Percentiles rank a stretch among this genome's conserved stretches.
Conservation (phyloP, 2,888 invertebrate species). For the Oscheius sp. region DNA sequence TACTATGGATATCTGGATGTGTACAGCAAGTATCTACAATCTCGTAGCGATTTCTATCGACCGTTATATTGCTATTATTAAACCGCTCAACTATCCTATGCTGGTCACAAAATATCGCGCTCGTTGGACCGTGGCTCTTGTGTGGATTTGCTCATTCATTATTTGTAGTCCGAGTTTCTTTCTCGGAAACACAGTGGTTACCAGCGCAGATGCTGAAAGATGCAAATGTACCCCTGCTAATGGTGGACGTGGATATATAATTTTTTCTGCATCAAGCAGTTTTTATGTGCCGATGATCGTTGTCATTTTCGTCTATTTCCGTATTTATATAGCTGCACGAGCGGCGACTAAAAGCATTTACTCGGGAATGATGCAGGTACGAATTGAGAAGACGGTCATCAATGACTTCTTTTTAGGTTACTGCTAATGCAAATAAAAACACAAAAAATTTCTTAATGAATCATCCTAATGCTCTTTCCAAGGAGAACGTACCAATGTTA, state of each 20-base stretch:
- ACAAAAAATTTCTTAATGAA: constrained; percentile 65
- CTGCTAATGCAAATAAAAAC: constrained; percentile 68
- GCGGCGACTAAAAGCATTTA: constrained; percentile 69
- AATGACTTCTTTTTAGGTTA: constrained; percentile 45
- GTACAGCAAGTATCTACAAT: constrained; percentile 94
- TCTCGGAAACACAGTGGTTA: constrained; percentile 58
- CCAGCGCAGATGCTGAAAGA: constrained; percentile 26
- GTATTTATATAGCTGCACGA: constrained; percentile 88
- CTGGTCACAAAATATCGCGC: constrained; percentile 77
- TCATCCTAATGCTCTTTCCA: constrained; percentile 62
- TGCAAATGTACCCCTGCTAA: constrained; percentile 88
- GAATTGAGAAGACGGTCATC: neutral
- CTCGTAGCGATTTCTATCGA: constrained; percentile 92
- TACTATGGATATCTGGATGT: constrained; percentile 97
- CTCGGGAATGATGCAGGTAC: constrained; percentile 67
- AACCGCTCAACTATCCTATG: constrained; percentile 92
- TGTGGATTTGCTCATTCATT: constrained; percentile 93
- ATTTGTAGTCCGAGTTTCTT: constrained; percentile 93
- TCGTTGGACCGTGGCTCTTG: constrained; percentile 74
- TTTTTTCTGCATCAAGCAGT: constrained; percentile 85
- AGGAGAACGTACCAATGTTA: constrained; percentile 65
- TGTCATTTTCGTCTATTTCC: constrained; percentile 97
- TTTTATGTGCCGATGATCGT: constrained; percentile 97
- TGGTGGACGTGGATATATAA: constrained; percentile 88
- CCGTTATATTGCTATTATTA: constrained; percentile 90